phyloP scores from a whole-genome alignment of 1,140 invertebrate genomes.

The Drosophila miranda region DNA sequence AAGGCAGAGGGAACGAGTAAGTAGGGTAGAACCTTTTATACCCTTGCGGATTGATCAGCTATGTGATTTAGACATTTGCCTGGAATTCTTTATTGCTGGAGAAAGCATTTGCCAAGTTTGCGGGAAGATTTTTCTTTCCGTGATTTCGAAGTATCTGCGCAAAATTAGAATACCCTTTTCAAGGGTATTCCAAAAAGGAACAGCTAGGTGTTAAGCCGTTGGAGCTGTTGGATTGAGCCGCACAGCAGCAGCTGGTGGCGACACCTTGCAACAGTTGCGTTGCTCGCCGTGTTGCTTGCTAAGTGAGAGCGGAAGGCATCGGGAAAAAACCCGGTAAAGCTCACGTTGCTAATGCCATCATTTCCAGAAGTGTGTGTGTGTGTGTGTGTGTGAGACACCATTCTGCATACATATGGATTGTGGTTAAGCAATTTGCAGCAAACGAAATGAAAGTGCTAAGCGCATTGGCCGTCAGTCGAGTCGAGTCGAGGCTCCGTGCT shows the following conservation, averaged over 20 bases:
- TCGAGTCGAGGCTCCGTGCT: conserved; percentile 12
- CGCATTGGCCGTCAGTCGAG: conserved; percentile 66
- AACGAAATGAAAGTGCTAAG: conserved; percentile 77
- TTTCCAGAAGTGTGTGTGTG: neutral
- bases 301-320: conserved; percentile 11
- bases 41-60: no score
- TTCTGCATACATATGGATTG: conserved; percentile 68
- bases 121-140: no score
- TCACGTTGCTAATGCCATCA: conserved; percentile 66
- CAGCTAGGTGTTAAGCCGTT: conserved; percentile 67
- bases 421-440: conserved; percentile 77
- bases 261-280: conserved; percentile 68
- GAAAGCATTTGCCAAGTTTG: no score
- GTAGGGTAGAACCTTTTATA: neutral
- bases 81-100: no score
- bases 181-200: conserved; percentile 29
- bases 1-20: neutral
- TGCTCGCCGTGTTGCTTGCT: conserved; percentile 14
- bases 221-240: conserved; percentile 55
- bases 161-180: no score
- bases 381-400: conserved; percentile 14
- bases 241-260: conserved; percentile 61
- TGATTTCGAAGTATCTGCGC: no score
- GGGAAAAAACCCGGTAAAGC: conserved; percentile 25
- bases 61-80: no score